These are phyloP conservation scores for Eupelmus urozonus DNA, from an alignment of 2,888 invertebrate genomes.

Conservation along the genomic window DNA sequence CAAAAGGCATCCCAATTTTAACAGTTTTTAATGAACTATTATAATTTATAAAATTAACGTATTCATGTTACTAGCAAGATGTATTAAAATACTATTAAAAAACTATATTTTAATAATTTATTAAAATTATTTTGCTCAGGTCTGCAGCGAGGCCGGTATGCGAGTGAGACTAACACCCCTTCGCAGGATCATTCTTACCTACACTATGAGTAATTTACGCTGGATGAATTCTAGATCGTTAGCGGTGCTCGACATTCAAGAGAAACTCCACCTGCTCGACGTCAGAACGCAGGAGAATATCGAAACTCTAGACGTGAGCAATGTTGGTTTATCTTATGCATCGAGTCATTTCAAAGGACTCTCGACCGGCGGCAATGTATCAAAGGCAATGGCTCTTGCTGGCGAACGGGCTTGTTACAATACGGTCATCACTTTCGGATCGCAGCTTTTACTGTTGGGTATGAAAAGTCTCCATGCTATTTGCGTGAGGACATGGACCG, in stretches of 20 bases:
- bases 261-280: constrained; percentile 92
- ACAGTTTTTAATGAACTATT: too few species aligned
- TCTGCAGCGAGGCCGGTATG: constrained; percentile 78
- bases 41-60: background rate
- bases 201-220: constrained; percentile 86
- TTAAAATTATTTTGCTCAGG: constrained; percentile 69
- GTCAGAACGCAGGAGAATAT: constrained; percentile 92
- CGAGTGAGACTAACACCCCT: constrained; percentile 83
- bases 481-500: constrained; percentile 82
- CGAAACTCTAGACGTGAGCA: constrained; percentile 88
- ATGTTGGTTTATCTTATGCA: constrained; percentile 90
- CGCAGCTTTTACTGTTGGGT: constrained; percentile 85
- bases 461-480: constrained; percentile 80
- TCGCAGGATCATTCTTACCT: constrained; percentile 85
- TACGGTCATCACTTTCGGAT: constrained; percentile 83
- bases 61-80: background rate
- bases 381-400: constrained; percentile 86
- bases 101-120: background rate
- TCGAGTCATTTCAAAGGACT: constrained; percentile 93
- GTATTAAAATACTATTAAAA: too few species aligned
- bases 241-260: constrained; percentile 90
- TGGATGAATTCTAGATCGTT: constrained; percentile 91
- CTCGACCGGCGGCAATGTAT: constrained; percentile 96
- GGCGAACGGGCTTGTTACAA: constrained; percentile 88
- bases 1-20: too few species aligned